Conservation (phyloP, 1,140 invertebrate species). For the Melipona quadrifasciata region DNA sequence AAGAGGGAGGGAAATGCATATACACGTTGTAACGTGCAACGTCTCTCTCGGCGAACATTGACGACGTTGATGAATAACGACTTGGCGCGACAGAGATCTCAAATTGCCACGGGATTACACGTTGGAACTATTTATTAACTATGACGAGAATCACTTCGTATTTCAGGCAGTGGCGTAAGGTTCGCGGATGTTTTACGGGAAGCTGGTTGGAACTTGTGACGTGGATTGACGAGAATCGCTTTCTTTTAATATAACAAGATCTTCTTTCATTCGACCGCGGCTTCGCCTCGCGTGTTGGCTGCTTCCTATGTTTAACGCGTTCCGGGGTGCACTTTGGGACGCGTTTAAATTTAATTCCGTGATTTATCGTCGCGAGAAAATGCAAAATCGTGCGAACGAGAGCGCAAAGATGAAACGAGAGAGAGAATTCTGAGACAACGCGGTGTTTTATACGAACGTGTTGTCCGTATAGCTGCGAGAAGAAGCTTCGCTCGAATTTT, state of each 20-base stretch:
- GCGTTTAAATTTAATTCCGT: background rate
- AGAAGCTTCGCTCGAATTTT: too few species aligned
- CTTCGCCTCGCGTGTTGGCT: background rate
- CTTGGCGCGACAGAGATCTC: slow-evolving; percentile 43
- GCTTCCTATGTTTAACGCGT: background rate
- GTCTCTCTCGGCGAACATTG: background rate
- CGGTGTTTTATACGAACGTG: too few species aligned
- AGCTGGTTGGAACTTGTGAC: slow-evolving; percentile 3
- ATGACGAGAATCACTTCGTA: slow-evolving; percentile 33
- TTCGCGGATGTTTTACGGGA: background rate
- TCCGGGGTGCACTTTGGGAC: background rate
- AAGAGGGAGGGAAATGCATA: background rate
- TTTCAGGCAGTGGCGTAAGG: slow-evolving; percentile 26
- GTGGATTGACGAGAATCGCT: background rate
- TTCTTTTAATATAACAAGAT: background rate
- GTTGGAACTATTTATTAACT: slow-evolving; percentile 57
- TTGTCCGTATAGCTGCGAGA: too few species aligned
- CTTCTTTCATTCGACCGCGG: background rate
- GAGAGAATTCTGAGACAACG: too few species aligned
- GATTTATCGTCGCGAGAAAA: background rate
- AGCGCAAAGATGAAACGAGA: too few species aligned
- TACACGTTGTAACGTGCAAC: background rate
- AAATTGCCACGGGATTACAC: slow-evolving; percentile 40
- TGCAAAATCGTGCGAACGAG: too few species aligned
- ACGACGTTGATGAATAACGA: slow-evolving; percentile 37